These are phyloP conservation scores for Apostichopus leukothele DNA, from an alignment of 53 echinoderm and acorn worm genomes.

Conservation along the genomic window DNA sequence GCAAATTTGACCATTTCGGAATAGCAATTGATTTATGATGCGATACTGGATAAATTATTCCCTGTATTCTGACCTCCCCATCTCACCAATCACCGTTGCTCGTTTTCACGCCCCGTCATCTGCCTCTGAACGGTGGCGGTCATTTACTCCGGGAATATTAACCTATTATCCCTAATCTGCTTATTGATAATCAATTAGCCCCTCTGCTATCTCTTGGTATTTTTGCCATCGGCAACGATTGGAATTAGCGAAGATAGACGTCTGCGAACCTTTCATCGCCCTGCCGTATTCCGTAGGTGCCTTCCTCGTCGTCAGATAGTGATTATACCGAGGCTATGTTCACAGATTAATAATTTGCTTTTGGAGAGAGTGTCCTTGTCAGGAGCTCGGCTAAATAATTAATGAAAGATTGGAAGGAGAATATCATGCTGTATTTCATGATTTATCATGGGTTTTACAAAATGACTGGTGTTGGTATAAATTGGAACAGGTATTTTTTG, in stretches of 20 bases:
- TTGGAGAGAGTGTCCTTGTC: background rate
- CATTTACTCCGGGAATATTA: too few relatives aligned
- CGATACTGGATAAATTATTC: too few relatives aligned
- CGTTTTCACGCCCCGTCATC: too few relatives aligned
- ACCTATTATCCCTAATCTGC: background rate
- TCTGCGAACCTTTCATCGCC: background rate
- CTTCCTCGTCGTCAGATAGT: background rate
- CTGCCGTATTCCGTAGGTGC: background rate
- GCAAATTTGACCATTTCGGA: too few relatives aligned
- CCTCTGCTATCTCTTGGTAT: background rate
- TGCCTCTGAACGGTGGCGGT: too few relatives aligned
- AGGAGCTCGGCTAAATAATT: background rate
- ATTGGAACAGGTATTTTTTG: too few relatives aligned
- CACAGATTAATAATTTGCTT: background rate
- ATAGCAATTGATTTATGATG: too few relatives aligned
- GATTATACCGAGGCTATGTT: background rate
- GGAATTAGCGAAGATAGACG: background rate
- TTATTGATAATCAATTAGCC: background rate
- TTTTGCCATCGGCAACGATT: background rate
- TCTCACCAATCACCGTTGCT: too few relatives aligned
- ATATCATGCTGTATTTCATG: too few relatives aligned
- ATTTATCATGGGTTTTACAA: too few relatives aligned
- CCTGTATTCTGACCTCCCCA: too few relatives aligned
- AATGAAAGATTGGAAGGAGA: background rate
- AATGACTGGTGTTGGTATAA: too few relatives aligned